Conservation (phyloP, 1,140 invertebrate genomes). For the Ruditapes philippinarum region DNA sequence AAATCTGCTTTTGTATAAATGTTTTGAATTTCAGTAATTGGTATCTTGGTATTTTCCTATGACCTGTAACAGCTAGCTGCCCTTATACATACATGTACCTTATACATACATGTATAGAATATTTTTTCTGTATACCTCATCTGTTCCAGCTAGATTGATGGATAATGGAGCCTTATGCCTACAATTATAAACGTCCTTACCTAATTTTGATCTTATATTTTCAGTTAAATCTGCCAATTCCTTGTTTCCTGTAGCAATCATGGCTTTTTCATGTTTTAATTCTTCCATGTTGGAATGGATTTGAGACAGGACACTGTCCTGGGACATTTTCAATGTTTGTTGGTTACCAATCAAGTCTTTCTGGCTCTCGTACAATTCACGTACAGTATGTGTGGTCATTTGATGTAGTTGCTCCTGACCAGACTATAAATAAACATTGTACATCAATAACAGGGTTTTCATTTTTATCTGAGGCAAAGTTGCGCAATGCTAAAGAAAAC, state of each 20-base stretch:
- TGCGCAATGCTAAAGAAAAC: too few relatives aligned
- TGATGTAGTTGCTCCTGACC: constrained; percentile 88
- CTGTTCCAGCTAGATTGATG: too few relatives aligned
- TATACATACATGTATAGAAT: too few relatives aligned
- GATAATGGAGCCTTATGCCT: too few relatives aligned
- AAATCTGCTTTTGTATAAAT: too few relatives aligned
- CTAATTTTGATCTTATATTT: constrained; percentile 88
- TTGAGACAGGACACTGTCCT: constrained; percentile 87
- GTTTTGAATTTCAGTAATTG: too few relatives aligned
- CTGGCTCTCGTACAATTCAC: constrained; percentile 88
- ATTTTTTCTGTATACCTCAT: too few relatives aligned
- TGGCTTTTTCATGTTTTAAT: constrained; percentile 89
- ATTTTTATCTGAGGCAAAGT: too few relatives aligned
- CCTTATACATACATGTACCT: too few relatives aligned
- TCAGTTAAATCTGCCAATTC: constrained; percentile 89
- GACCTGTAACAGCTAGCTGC: too few relatives aligned
- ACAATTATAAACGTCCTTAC: constrained; percentile 84
- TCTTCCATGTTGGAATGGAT: constrained; percentile 89
- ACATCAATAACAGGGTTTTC: too few relatives aligned
- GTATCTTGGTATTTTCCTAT: too few relatives aligned
- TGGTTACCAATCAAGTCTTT: constrained; percentile 88
- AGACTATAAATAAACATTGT: constrained; percentile 87
- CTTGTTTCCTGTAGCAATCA: constrained; percentile 89
- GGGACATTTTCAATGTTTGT: constrained; percentile 87
- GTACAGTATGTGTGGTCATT: constrained; percentile 88